Percentiles rank a stretch among this genome's conserved stretches.
phyloP scores from a whole-genome alignment of 2,888 invertebrate genomes.

The Aromia moschata region DNA sequence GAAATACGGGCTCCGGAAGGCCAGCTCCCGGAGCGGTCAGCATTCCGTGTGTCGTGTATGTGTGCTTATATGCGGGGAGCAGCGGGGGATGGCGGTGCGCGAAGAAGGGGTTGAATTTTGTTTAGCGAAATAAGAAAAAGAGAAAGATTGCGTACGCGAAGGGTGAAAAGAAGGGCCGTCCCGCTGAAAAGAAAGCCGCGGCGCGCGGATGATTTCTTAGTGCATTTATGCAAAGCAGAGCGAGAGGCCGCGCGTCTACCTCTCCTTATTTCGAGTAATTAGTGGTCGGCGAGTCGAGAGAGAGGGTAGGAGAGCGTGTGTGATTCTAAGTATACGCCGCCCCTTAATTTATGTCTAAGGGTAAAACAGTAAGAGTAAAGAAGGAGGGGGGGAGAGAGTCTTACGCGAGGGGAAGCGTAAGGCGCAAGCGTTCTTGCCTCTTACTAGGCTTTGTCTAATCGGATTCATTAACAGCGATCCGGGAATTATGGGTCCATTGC shows the following conservation, averaged over 20 bases:
- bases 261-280: slow-evolving; percentile 61
- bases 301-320: slow-evolving; percentile 60
- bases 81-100: slow-evolving; percentile 3
- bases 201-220: slow-evolving; percentile 55
- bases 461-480: slow-evolving; percentile 70
- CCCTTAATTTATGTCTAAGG: slow-evolving; percentile 65
- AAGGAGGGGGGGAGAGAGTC: slow-evolving; percentile 54
- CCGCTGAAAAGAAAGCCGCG: slow-evolving; percentile 54
- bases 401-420: slow-evolving; percentile 55
- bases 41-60: too few relatives aligned
- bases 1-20: slow-evolving; percentile 10
- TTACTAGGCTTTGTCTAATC: slow-evolving; percentile 67
- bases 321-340: slow-evolving; percentile 64
- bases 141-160: slow-evolving; percentile 49
- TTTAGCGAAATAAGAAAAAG: slow-evolving; percentile 53
- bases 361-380: slow-evolving; percentile 64
- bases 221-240: slow-evolving; percentile 64
- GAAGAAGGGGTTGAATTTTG: slow-evolving; percentile 43
- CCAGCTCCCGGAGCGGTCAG: neutral
- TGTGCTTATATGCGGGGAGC: slow-evolving; percentile 2
- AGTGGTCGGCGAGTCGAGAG: slow-evolving; percentile 61
- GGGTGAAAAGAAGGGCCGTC: slow-evolving; percentile 56
- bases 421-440: slow-evolving; percentile 64
- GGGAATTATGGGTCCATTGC: slow-evolving; percentile 67
- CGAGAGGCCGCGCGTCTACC: slow-evolving; percentile 44